A percentile compares a stretch with the other conserved stretches of the same genome.
Conservation (phyloP, 2,888 invertebrate genomes). For the Odontocolon sp. region DNA sequence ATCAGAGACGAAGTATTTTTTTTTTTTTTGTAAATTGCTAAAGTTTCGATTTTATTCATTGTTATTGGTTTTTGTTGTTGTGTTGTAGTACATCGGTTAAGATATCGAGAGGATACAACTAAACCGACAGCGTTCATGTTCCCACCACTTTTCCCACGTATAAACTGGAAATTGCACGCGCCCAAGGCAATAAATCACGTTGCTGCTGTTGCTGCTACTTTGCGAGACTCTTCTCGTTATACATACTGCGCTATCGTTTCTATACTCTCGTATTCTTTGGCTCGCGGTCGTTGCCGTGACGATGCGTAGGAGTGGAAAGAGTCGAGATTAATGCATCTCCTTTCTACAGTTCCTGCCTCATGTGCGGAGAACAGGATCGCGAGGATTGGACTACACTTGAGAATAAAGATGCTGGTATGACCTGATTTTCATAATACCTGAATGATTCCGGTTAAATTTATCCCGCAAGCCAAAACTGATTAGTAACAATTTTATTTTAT, state of each 20-base stretch:
- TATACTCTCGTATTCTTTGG: neutral
- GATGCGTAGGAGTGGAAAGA: constrained; percentile 60
- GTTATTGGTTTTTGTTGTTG: too few species aligned
- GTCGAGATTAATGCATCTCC: constrained; percentile 63
- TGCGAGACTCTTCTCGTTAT: constrained; percentile 42
- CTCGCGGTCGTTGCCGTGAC: constrained; percentile 42
- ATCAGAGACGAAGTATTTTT: neutral
- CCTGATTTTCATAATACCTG: neutral
- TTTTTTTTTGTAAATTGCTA: neutral
- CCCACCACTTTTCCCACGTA: constrained; percentile 53
- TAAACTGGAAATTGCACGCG: constrained; percentile 54
- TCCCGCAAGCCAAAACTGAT: neutral
- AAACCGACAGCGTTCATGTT: constrained; percentile 13
- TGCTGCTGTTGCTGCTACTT: constrained; percentile 30
- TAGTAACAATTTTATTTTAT: neutral
- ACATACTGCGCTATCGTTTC: constrained; percentile 22
- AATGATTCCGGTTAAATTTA: neutral
- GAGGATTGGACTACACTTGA: constrained; percentile 9
- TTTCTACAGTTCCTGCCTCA: constrained; percentile 37
- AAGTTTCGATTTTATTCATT: neutral
- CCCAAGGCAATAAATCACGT: constrained; percentile 58
- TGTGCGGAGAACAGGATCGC: constrained; percentile 9
- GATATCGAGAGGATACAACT: too few species aligned
- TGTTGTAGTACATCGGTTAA: too few species aligned
- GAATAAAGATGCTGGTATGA: neutral